phyloP scores from a whole-genome alignment of 2,797 vertebrate species.

The Sus cebifrons region DNA sequence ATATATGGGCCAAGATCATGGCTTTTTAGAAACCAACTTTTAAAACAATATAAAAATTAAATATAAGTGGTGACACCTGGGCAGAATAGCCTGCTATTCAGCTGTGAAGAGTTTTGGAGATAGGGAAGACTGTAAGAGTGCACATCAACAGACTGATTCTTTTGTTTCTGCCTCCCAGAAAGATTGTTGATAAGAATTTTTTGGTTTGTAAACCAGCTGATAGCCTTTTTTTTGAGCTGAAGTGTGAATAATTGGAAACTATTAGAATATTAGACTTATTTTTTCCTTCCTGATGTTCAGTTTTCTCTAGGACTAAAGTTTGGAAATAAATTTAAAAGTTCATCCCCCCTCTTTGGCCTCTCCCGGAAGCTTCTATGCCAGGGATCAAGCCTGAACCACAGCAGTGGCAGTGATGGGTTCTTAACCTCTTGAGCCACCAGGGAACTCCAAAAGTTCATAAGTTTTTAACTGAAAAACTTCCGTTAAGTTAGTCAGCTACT shows the following conservation, averaged over 20 bases:
- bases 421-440: too few relatives aligned
- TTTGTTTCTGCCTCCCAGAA: constrained; percentile 9
- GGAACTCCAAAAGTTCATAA: not conserved
- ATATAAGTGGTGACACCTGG: not conserved
- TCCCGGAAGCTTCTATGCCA: too few relatives aligned
- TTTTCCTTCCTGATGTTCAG: constrained; percentile 9
- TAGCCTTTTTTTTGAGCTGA: not conserved
- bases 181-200: constrained; percentile 18
- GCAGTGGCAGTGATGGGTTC: too few relatives aligned
- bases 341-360: too few relatives aligned
- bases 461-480: constrained; percentile 53
- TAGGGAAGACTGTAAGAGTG: not conserved
- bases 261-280: not conserved
- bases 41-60: not conserved
- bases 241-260: constrained; percentile 63
- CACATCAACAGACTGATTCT: not conserved
- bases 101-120: constrained; percentile 22
- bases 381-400: too few relatives aligned
- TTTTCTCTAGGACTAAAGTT: constrained; percentile 10
- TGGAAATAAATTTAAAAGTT: constrained; percentile 52
- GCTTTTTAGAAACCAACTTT: constrained; percentile 62
- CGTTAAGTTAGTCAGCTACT: not conserved
- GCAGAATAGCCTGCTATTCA: not conserved
- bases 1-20: not conserved
- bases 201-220: not conserved